phyloP scores from a whole-genome alignment of 2,797 vertebrate genomes.

The Eospalax fontanierii region DNA sequence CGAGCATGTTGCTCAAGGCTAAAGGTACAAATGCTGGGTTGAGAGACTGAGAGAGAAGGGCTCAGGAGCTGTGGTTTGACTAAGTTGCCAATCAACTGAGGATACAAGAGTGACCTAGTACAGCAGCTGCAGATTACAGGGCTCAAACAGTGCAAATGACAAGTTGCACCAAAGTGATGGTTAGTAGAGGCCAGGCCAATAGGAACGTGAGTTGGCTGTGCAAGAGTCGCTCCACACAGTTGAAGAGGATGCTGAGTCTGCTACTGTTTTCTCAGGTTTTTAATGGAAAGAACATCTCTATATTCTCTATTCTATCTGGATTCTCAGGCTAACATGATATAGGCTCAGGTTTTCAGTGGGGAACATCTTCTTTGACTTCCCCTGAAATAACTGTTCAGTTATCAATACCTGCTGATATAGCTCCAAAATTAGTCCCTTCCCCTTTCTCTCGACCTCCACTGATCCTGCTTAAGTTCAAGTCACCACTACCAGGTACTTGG shows the following conservation, averaged over 20 bases:
- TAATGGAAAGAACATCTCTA: neutral
- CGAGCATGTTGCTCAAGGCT: neutral
- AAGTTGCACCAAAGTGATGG: neutral
- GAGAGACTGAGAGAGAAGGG: neutral
- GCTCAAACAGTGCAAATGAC: neutral
- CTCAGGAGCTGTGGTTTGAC: neutral
- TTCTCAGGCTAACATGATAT: too few relatives aligned
- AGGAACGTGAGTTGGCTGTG: neutral
- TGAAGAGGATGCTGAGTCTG: neutral
- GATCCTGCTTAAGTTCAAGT: neutral
- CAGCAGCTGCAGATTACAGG: neutral
- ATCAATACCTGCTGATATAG: neutral
- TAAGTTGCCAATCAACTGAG: neutral
- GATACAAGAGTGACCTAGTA: neutral
- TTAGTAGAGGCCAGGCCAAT: neutral
- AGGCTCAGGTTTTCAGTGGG: neutral
- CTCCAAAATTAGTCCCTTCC: neutral
- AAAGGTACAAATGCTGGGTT: accelerated
- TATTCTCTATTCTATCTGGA: neutral
- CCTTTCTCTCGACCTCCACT: neutral
- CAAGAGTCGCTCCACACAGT: neutral
- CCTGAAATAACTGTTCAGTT: neutral
- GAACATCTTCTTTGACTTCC: neutral
- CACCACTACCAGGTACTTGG: neutral
- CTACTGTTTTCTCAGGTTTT: neutral